Evolutionary conservation across 2,797 vertebrate species (phyloP).

Genomic region (Diglossa cyanea): DNA sequence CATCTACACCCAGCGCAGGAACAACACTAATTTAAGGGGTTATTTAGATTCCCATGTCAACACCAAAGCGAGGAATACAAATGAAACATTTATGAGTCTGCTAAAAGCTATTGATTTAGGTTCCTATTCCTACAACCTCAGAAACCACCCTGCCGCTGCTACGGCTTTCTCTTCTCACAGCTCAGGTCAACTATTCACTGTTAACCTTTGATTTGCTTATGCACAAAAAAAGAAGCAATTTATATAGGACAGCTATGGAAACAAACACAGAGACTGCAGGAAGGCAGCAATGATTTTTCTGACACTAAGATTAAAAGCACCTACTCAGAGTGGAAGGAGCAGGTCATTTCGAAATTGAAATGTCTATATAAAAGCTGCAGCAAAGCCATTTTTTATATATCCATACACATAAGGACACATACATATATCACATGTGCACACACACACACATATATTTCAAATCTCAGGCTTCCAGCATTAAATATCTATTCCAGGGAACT

Average conservation of each 20-base stretch:
- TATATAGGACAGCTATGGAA: neutral
- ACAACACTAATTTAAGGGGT: constrained; percentile 5
- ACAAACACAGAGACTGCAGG: constrained; percentile 12
- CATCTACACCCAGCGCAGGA: neutral
- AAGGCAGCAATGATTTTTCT: constrained; percentile 3
- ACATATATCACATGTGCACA: accelerated
- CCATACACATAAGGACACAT: neutral
- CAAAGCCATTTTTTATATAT: neutral
- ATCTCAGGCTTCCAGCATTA: neutral
- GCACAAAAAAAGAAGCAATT: neutral
- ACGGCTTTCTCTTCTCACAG: neutral
- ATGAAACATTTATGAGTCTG: constrained; percentile 41
- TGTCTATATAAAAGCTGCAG: neutral
- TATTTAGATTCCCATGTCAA: neutral
- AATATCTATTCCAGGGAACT: neutral
- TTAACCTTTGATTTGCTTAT: constrained; percentile 1
- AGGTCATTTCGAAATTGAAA: neutral
- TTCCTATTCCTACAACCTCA: neutral
- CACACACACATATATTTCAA: neutral
- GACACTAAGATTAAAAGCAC: neutral
- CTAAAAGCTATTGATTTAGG: constrained; percentile 55
- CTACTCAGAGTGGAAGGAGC: neutral
- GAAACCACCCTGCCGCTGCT: neutral
- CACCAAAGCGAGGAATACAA: neutral
- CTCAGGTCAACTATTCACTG: neutral